Conservation (phyloP, 2,888 invertebrate species). For the Halocaridina rubra region DNA sequence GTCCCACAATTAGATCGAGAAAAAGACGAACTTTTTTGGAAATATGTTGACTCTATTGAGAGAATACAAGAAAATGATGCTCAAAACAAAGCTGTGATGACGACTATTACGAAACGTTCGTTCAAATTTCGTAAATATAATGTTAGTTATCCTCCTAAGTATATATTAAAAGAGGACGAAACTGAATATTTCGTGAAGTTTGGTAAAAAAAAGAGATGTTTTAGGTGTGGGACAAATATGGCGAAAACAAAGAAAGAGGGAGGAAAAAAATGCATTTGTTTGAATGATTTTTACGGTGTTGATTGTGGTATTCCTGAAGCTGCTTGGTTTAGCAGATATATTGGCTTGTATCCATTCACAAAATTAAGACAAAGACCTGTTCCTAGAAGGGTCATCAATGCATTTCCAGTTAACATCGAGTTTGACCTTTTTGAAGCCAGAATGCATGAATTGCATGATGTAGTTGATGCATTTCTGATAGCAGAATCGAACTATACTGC, state of each 20-base stretch:
- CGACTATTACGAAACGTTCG: too few relatives aligned
- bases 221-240: constrained; percentile 29
- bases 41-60: too few relatives aligned
- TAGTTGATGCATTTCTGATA: constrained; percentile 77
- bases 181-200: constrained; percentile 9
- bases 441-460: constrained; percentile 73
- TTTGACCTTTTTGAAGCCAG: constrained; percentile 71
- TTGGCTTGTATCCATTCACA: constrained; percentile 64
- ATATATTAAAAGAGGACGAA: constrained; percentile 6
- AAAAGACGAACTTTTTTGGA: too few relatives aligned
- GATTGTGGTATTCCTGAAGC: constrained; percentile 64
- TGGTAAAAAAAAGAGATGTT: neutral
- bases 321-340: constrained; percentile 59
- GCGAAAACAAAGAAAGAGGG: neutral
- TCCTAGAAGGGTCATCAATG: constrained; percentile 73
- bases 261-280: constrained; percentile 48
- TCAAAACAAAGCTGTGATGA: too few relatives aligned
- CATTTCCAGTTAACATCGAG: constrained; percentile 72
- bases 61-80: too few relatives aligned
- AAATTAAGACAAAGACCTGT: constrained; percentile 67
- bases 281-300: constrained; percentile 57
- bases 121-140: constrained; percentile 11
- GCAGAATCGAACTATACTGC: constrained; percentile 67
- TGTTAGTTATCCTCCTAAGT: neutral
- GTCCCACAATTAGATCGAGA: too few relatives aligned